phyloP scores from a whole-genome alignment of 1,140 invertebrate genomes.

The Drosophila nigrodunni region DNA sequence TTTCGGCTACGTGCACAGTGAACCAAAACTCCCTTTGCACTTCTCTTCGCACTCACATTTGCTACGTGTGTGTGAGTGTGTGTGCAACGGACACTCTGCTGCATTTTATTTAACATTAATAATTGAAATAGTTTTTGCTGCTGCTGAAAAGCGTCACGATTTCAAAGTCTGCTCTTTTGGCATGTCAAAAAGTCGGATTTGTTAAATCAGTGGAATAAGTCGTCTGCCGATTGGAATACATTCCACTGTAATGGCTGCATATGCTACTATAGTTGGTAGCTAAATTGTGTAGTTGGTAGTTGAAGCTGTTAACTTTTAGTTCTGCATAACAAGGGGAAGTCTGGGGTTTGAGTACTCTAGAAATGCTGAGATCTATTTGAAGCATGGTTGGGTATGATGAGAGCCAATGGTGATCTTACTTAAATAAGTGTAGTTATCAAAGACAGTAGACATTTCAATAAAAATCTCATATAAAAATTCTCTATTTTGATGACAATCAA shows the following conservation, averaged over 20 bases:
- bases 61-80: conserved; percentile 19
- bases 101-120: conserved; percentile 75
- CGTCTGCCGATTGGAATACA: not conserved
- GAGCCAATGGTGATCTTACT: too few relatives aligned
- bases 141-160: conserved; percentile 1
- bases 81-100: conserved; percentile 38
- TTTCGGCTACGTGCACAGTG: conserved; percentile 70
- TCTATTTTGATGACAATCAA: too few relatives aligned
- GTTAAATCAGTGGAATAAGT: conserved; percentile 7
- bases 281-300: not conserved
- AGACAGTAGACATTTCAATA: too few relatives aligned
- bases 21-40: conserved; percentile 3
- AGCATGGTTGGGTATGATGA: too few relatives aligned
- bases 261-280: not conserved
- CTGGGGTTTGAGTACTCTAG: too few relatives aligned
- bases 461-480: too few relatives aligned
- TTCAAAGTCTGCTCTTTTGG: conserved; percentile 10
- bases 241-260: not conserved
- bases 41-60: not conserved
- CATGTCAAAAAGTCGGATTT: conserved; percentile 13
- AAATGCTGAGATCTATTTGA: too few relatives aligned
- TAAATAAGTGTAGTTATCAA: too few relatives aligned
- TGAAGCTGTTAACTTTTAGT: not conserved
- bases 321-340: too few relatives aligned
- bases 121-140: conserved; percentile 56